These are phyloP conservation scores for Ptychodera flava DNA, from an alignment of 35 echinoderm and acorn worm species.

Conservation along the genomic window DNA sequence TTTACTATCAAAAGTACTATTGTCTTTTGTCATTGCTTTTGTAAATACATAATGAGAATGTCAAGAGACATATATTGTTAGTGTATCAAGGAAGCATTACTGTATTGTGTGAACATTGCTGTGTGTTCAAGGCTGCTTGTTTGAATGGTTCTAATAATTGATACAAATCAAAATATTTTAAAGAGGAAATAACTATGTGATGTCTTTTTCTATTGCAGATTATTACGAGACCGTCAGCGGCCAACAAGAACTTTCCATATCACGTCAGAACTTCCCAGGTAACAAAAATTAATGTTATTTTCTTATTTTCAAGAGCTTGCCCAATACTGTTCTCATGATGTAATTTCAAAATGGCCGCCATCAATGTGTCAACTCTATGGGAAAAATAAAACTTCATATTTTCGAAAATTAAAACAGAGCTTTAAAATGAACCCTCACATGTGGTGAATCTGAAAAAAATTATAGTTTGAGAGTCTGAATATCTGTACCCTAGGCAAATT, in stretches of 20 bases:
- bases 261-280: conserved; percentile 79
- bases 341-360: too few relatives aligned
- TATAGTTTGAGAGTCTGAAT: not conserved
- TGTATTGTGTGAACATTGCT: not conserved
- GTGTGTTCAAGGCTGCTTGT: not conserved
- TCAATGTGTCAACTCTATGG: too few relatives aligned
- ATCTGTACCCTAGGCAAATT: too few relatives aligned
- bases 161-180: too few relatives aligned
- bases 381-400: too few relatives aligned
- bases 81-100: not conserved
- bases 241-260: conserved; percentile 91
- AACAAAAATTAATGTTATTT: not conserved
- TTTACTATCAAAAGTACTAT: too few relatives aligned
- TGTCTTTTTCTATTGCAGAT: conserved; percentile 24
- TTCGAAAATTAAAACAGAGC: too few relatives aligned
- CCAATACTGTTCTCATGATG: not conserved
- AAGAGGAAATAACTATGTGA: too few relatives aligned
- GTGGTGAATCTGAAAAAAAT: too few relatives aligned
- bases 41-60: not conserved
- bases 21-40: too few relatives aligned
- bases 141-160: not conserved
- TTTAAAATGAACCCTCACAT: too few relatives aligned
- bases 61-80: not conserved
- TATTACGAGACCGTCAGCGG: conserved; percentile 79
- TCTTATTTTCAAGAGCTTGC: not conserved